phyloP scores from a whole-genome alignment of 2,888 invertebrate species.

The Trachelus troglodyta region DNA sequence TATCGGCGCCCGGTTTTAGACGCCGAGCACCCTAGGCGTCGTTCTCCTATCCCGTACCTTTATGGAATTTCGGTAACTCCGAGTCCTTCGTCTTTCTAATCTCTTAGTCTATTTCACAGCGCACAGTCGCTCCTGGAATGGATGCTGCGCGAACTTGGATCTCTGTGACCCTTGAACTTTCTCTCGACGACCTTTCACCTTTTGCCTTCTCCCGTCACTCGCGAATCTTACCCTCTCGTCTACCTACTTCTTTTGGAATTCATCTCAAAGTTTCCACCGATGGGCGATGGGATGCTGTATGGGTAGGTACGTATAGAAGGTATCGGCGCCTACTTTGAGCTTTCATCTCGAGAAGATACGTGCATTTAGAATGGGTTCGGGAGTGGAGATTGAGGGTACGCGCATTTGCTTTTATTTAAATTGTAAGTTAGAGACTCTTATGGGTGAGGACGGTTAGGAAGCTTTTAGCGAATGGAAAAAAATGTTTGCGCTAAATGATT shows the following conservation, averaged over 20 bases:
- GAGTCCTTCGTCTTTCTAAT: conserved; percentile 27
- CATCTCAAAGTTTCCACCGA: background rate
- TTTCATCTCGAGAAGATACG: background rate
- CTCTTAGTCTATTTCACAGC: background rate
- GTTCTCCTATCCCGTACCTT: background rate
- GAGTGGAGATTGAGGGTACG: conserved; percentile 39
- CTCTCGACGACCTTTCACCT: background rate
- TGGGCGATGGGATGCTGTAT: background rate
- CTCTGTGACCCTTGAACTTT: background rate
- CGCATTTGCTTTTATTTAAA: conserved; percentile 67
- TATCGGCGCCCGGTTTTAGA: conserved; percentile 21
- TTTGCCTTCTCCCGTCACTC: background rate
- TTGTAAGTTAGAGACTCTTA: conserved; percentile 61
- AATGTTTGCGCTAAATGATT: conserved; percentile 63
- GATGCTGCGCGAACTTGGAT: background rate
- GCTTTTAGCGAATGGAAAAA: conserved; percentile 59
- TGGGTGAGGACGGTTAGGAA: conserved; percentile 2
- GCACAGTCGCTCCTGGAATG: background rate
- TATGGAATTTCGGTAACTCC: conserved; percentile 15
- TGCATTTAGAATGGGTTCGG: background rate
- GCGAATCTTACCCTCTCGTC: background rate
- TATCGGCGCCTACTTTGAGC: background rate
- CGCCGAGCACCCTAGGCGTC: conserved; percentile 5
- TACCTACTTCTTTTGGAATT: background rate
- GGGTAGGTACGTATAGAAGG: background rate